These are phyloP conservation scores for Atherinosoma microstoma DNA, from an alignment of 2,797 vertebrate genomes.

Conservation along the genomic window DNA sequence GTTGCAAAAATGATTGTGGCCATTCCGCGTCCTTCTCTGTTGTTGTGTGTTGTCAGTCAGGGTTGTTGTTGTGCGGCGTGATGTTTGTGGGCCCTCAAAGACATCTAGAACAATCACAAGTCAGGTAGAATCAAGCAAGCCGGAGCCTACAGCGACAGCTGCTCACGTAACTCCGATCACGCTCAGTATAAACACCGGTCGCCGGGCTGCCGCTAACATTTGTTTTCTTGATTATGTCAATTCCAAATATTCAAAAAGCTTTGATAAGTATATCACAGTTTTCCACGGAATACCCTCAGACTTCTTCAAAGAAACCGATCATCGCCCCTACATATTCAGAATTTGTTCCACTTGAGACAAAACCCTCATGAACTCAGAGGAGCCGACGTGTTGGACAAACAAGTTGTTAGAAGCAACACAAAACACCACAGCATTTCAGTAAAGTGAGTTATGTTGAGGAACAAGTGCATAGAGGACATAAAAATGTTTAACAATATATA, in stretches of 20 bases:
- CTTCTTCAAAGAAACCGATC: background rate
- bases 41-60: constrained; percentile 65
- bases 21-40: constrained; percentile 82
- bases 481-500: too few relatives aligned
- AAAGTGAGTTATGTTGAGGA: too few relatives aligned
- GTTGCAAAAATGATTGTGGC: constrained; percentile 83
- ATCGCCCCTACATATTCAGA: too few relatives aligned
- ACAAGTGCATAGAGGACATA: too few relatives aligned
- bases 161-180: constrained; percentile 34
- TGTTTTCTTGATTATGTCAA: background rate
- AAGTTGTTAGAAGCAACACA: too few relatives aligned
- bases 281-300: too few relatives aligned
- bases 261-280: background rate
- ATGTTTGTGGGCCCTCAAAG: constrained; percentile 81
- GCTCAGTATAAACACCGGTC: constrained; percentile 16
- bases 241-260: background rate
- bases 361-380: background rate
- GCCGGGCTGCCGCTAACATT: background rate
- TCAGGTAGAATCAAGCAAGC: constrained; percentile 65
- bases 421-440: too few relatives aligned
- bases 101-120: constrained; percentile 85
- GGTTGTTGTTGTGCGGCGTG: constrained; percentile 68
- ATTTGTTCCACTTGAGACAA: too few relatives aligned
- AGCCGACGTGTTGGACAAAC: too few relatives aligned
- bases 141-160: constrained; percentile 31